Evolutionary conservation across 1,140 invertebrate species (phyloP).

Genomic region (Macrobrachium rosenbergii): DNA sequence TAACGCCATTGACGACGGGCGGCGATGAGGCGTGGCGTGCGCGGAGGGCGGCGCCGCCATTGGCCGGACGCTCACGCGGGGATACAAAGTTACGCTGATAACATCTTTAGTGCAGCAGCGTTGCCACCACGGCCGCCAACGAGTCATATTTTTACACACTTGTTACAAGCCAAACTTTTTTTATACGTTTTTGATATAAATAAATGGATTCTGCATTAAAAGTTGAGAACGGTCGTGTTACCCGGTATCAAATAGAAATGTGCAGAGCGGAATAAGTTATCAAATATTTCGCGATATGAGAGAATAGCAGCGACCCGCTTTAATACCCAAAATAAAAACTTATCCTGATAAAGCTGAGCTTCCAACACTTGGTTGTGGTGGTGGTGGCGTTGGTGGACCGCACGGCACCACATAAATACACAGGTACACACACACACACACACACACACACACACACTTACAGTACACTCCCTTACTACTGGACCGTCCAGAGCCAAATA

Average conservation of each 20-base stretch:
- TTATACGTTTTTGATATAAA: conserved; percentile 54
- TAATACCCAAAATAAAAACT: too few relatives aligned
- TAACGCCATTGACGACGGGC: neutral
- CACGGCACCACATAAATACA: too few relatives aligned
- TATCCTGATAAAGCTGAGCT: neutral
- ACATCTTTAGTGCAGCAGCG: conserved; percentile 25
- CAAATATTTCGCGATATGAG: conserved; percentile 51
- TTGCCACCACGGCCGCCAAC: conserved; percentile 21
- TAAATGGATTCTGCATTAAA: conserved; percentile 59
- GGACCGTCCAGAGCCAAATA: too few relatives aligned
- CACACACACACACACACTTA: too few relatives aligned
- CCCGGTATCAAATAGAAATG: conserved; percentile 36
- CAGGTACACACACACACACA: too few relatives aligned
- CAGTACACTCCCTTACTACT: too few relatives aligned
- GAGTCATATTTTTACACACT: conserved; percentile 51
- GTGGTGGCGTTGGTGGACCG: neutral
- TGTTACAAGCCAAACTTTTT: conserved; percentile 32
- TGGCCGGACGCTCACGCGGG: conserved; percentile 5
- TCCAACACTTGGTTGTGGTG: neutral
- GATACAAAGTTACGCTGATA: conserved; percentile 50
- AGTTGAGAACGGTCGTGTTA: conserved; percentile 51
- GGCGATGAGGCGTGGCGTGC: conserved; percentile 23
- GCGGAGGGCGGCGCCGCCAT: conserved; percentile 7
- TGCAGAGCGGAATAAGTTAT: conserved; percentile 30
- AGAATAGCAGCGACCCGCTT: neutral